These are phyloP conservation scores for Oryzias sinensis DNA, from an alignment of 2,797 vertebrate species.

Conservation along the genomic window DNA sequence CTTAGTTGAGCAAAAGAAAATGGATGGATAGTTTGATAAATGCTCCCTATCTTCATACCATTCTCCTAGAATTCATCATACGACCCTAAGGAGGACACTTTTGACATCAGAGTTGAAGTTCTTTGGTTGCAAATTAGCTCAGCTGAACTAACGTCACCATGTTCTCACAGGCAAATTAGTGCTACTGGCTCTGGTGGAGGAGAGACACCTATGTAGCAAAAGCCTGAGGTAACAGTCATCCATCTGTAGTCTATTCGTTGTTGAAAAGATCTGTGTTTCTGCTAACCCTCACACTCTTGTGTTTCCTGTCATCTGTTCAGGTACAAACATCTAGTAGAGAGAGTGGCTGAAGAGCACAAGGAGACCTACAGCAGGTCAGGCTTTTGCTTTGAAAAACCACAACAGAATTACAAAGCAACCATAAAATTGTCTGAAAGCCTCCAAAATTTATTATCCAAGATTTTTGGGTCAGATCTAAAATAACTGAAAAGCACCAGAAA, in stretches of 20 bases:
- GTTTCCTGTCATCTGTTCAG: constrained; percentile 63
- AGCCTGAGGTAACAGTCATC: constrained; percentile 80
- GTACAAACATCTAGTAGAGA: constrained; percentile 84
- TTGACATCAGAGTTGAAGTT: neutral
- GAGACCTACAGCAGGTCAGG: constrained; percentile 84
- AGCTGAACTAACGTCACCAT: neutral
- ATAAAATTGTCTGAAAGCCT: neutral
- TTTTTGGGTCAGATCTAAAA: too few species aligned
- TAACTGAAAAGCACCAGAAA: too few species aligned
- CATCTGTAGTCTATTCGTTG: neutral
- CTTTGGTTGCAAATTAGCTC: constrained; percentile 13
- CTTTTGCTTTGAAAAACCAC: constrained; percentile 7
- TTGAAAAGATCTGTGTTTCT: too few species aligned
- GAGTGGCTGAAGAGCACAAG: constrained; percentile 83
- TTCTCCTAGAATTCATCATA: neutral
- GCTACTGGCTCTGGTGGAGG: constrained; percentile 85
- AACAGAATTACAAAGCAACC: neutral
- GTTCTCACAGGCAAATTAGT: constrained; percentile 86
- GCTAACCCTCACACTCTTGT: neutral
- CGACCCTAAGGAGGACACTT: neutral
- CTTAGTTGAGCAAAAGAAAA: too few species aligned
- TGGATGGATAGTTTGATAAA: too few species aligned
- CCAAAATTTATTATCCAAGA: too few species aligned
- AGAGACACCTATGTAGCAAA: constrained; percentile 77
- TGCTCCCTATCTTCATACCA: too few species aligned